phyloP scores from a whole-genome alignment of 2,888 invertebrate species.

The Mactromeris polynyma region DNA sequence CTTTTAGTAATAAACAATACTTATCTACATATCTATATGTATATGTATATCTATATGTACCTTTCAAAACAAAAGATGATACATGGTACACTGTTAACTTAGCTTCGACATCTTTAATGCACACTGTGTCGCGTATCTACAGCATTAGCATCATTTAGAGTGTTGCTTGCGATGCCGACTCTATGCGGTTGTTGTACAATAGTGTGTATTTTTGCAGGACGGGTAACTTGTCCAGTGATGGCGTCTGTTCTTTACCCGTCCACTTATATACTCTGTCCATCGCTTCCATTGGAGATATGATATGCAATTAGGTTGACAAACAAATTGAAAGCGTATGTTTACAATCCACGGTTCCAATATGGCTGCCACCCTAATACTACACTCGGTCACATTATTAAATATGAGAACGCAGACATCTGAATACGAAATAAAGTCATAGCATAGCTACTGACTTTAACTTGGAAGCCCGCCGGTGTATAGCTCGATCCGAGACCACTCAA shows the following conservation, averaged over 20 bases:
- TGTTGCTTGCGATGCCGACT: neutral
- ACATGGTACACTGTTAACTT: neutral
- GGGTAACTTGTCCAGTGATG: neutral
- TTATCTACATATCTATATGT: too few species aligned
- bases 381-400: too few species aligned
- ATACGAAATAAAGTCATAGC: neutral
- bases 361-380: conserved; percentile 37
- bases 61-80: neutral
- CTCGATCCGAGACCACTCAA: neutral
- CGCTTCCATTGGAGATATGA: neutral
- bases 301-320: neutral
- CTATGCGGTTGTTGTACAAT: neutral
- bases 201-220: neutral
- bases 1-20: neutral
- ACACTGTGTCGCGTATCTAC: neutral
- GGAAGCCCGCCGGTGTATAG: neutral
- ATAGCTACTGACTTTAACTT: neutral
- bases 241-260: neutral
- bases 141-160: neutral
- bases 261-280: neutral
- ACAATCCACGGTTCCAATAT: conserved; percentile 44
- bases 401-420: too few species aligned
- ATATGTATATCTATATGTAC: too few species aligned
- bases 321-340: conserved; percentile 29
- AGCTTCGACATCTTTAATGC: neutral